Conservation (phyloP, 2,113 vertebrate genomes). For the Sinocyclocheilus maitianheensis region DNA sequence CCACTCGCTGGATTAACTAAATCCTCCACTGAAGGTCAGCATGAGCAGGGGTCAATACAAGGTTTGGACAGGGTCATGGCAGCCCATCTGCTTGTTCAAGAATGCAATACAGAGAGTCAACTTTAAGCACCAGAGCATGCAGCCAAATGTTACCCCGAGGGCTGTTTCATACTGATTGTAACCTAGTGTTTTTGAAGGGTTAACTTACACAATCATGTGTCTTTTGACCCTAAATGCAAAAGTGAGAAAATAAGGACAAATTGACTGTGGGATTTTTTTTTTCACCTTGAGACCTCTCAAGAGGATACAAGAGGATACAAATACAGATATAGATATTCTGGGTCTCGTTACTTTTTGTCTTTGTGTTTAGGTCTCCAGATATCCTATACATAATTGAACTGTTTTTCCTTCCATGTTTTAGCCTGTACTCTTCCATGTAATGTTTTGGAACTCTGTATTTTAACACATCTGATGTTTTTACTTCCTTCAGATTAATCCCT, state of each 20-base stretch:
- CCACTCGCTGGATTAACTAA: constrained; percentile 56
- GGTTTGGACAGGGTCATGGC: constrained; percentile 22
- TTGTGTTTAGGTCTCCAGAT: not conserved
- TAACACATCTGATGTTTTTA: not conserved
- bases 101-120: not conserved
- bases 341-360: not conserved
- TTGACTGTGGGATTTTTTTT: not conserved
- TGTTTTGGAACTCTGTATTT: not conserved
- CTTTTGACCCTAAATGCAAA: not conserved
- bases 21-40: constrained; percentile 55
- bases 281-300: not conserved
- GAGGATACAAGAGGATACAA: not conserved
- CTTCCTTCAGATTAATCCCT: not conserved
- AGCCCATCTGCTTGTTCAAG: constrained; percentile 27
- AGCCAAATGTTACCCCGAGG: not conserved
- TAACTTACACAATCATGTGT: not conserved
- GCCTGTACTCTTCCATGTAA: not conserved
- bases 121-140: not conserved
- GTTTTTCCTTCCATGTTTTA: not conserved
- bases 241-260: not conserved
- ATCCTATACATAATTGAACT: not conserved
- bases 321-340: not conserved
- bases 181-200: not conserved
- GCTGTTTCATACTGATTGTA: not conserved
- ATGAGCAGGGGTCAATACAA: constrained; percentile 48